phyloP scores from a whole-genome alignment of 1,140 invertebrate species.

The Bombus sylvicola region DNA sequence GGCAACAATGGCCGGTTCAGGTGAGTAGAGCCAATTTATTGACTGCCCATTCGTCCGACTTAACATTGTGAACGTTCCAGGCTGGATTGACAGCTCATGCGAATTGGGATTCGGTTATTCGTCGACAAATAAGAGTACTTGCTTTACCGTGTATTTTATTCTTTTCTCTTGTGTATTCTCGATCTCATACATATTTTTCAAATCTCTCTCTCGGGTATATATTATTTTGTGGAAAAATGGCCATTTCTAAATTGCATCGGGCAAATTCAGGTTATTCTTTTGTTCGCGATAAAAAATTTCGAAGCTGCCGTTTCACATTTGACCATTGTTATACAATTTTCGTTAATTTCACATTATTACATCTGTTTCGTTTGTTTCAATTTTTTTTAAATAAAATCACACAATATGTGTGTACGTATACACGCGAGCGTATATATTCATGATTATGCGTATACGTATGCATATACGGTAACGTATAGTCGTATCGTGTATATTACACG shows the following conservation, averaged over 20 bases:
- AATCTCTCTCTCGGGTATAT: background rate
- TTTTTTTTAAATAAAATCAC: background rate
- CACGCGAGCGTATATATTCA: background rate
- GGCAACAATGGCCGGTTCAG: slow-evolving; percentile 83
- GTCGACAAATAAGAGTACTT: slow-evolving; percentile 62
- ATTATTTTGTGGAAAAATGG: background rate
- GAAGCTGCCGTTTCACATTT: background rate
- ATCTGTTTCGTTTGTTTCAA: background rate
- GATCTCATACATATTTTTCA: background rate
- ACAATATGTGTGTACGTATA: background rate
- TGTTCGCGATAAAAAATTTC: background rate
- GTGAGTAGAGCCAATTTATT: slow-evolving; percentile 75
- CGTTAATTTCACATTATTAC: background rate
- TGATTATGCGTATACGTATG: background rate
- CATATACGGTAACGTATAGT: slow-evolving; percentile 43
- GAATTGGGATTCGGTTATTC: slow-evolving; percentile 77
- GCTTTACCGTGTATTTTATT: slow-evolving; percentile 41
- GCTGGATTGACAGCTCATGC: slow-evolving; percentile 80
- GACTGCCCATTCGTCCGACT: slow-evolving; percentile 75
- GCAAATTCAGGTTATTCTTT: background rate
- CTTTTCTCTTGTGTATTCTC: slow-evolving; percentile 41
- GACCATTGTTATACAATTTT: background rate
- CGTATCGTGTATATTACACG: slow-evolving; percentile 32
- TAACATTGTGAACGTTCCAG: slow-evolving; percentile 80
- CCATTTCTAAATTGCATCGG: background rate